A percentile compares a stretch with the other conserved stretches of the same genome.
These are phyloP conservation scores for Ctenopoma kingsleyae DNA, from an alignment of 2,797 vertebrate species.

Conservation along the genomic window DNA sequence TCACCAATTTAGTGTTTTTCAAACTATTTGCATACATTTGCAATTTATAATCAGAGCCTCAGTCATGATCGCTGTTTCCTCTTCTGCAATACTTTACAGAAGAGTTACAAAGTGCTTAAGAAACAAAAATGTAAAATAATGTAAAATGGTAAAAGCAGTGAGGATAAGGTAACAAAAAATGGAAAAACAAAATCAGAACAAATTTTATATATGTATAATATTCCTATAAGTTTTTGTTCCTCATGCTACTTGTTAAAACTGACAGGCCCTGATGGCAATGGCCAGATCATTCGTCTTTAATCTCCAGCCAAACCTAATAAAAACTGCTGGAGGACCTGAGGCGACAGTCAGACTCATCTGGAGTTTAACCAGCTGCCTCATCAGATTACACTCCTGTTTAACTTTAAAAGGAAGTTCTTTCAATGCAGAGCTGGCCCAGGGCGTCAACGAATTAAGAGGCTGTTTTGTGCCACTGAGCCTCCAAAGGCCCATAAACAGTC, in stretches of 20 bases:
- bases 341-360: conserved; percentile 40
- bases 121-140: neutral
- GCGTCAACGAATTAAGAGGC: neutral
- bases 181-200: neutral
- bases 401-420: conserved; percentile 25
- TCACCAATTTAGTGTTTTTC: neutral
- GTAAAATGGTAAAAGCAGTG: neutral
- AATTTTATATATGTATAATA: neutral
- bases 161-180: neutral
- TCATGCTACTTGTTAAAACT: conserved; percentile 7
- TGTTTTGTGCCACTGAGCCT: neutral
- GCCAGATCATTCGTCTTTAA: conserved; percentile 34
- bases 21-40: conserved; percentile 8
- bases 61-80: neutral
- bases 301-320: conserved; percentile 42
- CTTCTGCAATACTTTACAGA: neutral
- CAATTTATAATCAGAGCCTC: neutral
- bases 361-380: conserved; percentile 55
- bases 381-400: conserved; percentile 34
- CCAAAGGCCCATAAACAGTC: neutral
- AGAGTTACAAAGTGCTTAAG: neutral
- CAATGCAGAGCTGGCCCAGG: neutral
- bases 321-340: conserved; percentile 35
- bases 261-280: conserved; percentile 18
- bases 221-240: neutral